phyloP scores from a whole-genome alignment of 1,140 invertebrate genomes.

The Drosophila navojoa region DNA sequence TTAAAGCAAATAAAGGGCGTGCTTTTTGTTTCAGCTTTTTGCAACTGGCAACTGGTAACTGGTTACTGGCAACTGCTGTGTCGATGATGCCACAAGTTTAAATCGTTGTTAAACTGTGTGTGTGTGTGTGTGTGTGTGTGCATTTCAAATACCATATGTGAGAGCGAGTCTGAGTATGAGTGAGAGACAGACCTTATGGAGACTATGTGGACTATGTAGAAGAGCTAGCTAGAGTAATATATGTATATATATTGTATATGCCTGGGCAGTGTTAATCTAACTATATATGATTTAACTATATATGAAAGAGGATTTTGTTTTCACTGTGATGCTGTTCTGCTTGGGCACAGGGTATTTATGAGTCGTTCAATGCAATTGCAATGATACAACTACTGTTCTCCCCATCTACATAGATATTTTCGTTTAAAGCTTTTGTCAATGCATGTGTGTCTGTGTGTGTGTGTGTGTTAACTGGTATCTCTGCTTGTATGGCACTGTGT shows the following conservation, averaged over 20 bases:
- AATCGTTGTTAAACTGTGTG: slow-evolving; percentile 41
- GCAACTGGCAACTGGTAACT: neutral
- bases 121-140: slow-evolving; percentile 7
- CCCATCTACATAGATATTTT: slow-evolving; percentile 46
- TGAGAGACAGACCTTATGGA: neutral
- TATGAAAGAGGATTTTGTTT: neutral
- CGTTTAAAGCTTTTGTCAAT: slow-evolving; percentile 42
- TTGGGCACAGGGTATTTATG: slow-evolving; percentile 28
- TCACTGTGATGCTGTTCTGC: slow-evolving; percentile 10
- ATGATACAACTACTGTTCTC: slow-evolving; percentile 7
- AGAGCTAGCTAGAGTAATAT: neutral
- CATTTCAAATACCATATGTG: slow-evolving; percentile 3
- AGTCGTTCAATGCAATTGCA: slow-evolving; percentile 10
- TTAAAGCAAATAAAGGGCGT: slow-evolving; percentile 81
- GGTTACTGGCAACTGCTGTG: slow-evolving; percentile 33
- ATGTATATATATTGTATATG: too few relatives aligned
- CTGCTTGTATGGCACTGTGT: slow-evolving; percentile 21
- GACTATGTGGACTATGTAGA: neutral
- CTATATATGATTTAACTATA: neutral
- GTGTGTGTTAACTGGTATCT: slow-evolving; percentile 45
- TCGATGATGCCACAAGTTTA: slow-evolving; percentile 71
- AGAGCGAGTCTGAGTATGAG: neutral
- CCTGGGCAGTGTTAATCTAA: neutral
- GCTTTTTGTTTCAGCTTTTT: slow-evolving; percentile 64
- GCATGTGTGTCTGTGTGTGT: slow-evolving; percentile 9